Conservation (phyloP, 2,888 invertebrate species). For the Heteromyza rotundicornis region DNA sequence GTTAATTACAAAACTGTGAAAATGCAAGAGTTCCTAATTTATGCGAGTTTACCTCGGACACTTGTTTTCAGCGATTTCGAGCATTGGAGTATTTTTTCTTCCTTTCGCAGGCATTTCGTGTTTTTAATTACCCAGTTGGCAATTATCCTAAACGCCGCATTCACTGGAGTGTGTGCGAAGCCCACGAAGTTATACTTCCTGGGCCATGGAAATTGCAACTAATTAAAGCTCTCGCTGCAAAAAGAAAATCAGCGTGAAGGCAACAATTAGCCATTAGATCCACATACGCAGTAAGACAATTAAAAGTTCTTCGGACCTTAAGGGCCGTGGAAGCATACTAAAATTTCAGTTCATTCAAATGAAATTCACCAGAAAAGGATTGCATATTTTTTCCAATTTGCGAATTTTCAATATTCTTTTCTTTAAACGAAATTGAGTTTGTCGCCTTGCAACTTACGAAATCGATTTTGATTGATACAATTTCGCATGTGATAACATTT, state of each 20-base stretch:
- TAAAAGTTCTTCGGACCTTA: too few relatives aligned
- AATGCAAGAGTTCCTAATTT: conserved; percentile 23
- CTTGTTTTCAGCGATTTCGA: conserved; percentile 31
- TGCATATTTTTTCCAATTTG: too few relatives aligned
- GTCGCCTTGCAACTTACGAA: conserved; percentile 42
- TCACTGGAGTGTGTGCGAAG: conserved; percentile 42
- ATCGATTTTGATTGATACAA: conserved; percentile 59
- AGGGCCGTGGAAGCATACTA: too few relatives aligned
- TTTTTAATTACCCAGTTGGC: conserved; percentile 41
- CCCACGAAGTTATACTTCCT: conserved; percentile 2
- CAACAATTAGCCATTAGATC: too few relatives aligned
- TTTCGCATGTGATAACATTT: conserved; percentile 50
- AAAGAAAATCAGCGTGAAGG: too few relatives aligned
- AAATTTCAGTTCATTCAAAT: too few relatives aligned
- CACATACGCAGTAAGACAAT: too few relatives aligned
- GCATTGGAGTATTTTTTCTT: conserved; percentile 34
- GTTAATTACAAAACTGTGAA: conserved; percentile 60
- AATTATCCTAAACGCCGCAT: conserved; percentile 38
- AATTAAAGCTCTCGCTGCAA: too few relatives aligned
- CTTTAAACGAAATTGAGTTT: conserved; percentile 49
- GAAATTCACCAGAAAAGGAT: too few relatives aligned
- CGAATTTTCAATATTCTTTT: too few relatives aligned
- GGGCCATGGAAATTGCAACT: too few relatives aligned
- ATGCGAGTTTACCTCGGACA: neutral
- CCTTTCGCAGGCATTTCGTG: conserved; percentile 38